phyloP scores from a whole-genome alignment of 2,797 vertebrate genomes.

The Lateolabrax maculatus region DNA sequence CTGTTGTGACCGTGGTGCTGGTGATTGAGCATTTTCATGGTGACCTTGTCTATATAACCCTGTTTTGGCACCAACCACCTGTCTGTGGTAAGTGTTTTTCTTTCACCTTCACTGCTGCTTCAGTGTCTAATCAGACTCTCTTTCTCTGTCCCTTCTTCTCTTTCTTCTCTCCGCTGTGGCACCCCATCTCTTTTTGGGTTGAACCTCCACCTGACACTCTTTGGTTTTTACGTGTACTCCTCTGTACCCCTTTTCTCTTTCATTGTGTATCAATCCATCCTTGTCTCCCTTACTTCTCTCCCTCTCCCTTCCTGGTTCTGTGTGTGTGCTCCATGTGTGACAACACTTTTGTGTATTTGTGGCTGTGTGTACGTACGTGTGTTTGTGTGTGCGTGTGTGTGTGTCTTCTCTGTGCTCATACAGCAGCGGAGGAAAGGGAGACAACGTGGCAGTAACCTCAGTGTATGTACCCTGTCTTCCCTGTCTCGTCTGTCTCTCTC shows the following conservation, averaged over 20 bases:
- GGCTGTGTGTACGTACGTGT: conserved; percentile 58
- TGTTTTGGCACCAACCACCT: conserved; percentile 72
- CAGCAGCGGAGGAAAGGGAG: conserved; percentile 95
- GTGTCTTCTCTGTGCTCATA: conserved; percentile 83
- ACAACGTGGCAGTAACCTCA: conserved; percentile 94
- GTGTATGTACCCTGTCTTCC: conserved; percentile 92
- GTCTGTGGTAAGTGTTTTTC: conserved; percentile 86
- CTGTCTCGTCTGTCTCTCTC: conserved; percentile 55
- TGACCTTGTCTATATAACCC: conserved; percentile 71
- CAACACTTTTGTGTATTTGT: conserved; percentile 70
- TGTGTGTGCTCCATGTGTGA: conserved; percentile 63
- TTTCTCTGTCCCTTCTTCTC: conserved; percentile 71
- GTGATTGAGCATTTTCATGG: conserved; percentile 69
- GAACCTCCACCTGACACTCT: conserved; percentile 40
- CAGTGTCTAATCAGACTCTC: conserved; percentile 82
- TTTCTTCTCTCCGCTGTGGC: conserved; percentile 44
- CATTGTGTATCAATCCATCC: conserved; percentile 54
- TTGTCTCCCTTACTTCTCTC: conserved; percentile 26
- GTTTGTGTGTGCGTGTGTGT: conserved; percentile 62
- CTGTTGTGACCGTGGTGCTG: conserved; percentile 70
- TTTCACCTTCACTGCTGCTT: conserved; percentile 80
- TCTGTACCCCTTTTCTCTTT: conserved; percentile 35
- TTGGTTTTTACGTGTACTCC: conserved; percentile 26
- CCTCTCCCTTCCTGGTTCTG: conserved; percentile 36
- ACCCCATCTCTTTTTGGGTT: conserved; percentile 58